Percentiles rank a stretch among this genome's conserved stretches.
These are phyloP conservation scores for Macquaria australasica DNA, from an alignment of 2,113 vertebrate species.

Conservation along the genomic window DNA sequence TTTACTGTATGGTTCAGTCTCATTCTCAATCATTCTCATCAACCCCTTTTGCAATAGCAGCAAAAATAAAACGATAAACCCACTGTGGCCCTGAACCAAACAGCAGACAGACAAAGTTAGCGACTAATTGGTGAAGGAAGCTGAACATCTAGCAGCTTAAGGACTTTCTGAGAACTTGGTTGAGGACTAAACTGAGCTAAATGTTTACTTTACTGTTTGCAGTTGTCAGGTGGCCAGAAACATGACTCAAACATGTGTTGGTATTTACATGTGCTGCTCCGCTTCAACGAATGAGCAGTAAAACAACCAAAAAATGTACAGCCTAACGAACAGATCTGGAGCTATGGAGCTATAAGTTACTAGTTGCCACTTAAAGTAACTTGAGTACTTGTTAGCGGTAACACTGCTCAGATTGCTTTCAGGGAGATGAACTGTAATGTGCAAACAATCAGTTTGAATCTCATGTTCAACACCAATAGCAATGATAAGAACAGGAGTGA, in stretches of 20 bases:
- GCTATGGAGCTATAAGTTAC: neutral
- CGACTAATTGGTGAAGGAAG: neutral
- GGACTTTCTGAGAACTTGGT: neutral
- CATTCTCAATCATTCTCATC: too few species aligned
- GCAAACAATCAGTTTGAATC: neutral
- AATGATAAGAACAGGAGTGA: neutral
- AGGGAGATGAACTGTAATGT: neutral
- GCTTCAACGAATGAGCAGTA: neutral
- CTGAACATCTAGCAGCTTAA: neutral
- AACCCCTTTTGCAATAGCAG: neutral
- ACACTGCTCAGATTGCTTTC: neutral
- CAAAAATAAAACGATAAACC: neutral
- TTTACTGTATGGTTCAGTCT: neutral
- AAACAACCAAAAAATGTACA: constrained; percentile 30
- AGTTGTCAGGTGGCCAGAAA: neutral
- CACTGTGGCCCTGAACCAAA: neutral
- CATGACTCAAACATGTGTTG: neutral
- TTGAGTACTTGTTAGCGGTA: neutral
- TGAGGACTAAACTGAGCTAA: neutral
- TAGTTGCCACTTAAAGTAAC: neutral
- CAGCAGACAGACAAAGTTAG: neutral
- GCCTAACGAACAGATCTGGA: constrained; percentile 30
- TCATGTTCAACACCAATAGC: neutral
- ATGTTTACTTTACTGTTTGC: neutral
- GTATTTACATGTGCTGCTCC: constrained; percentile 11